These are phyloP conservation scores for Pogonocichla stellata DNA, from an alignment of 2,113 vertebrate genomes.

Conservation along the genomic window DNA sequence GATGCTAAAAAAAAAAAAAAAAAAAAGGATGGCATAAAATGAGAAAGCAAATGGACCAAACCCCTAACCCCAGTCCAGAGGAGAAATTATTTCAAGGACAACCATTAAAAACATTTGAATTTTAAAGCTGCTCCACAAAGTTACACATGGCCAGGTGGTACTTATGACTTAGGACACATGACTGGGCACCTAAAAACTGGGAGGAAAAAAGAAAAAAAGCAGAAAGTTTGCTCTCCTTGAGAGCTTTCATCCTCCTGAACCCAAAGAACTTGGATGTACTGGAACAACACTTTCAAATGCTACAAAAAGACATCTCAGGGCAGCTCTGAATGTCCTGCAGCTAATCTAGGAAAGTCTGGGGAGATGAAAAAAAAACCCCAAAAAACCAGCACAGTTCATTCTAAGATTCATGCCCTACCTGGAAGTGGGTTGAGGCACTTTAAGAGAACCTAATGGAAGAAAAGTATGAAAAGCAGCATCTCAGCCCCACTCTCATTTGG, in stretches of 20 bases:
- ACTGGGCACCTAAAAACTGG: not conserved
- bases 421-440: not conserved
- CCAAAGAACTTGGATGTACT: not conserved
- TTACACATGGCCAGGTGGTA: not conserved
- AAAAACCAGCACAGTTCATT: not conserved
- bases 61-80: not conserved
- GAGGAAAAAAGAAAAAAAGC: not conserved
- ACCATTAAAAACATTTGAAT: not conserved
- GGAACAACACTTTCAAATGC: not conserved
- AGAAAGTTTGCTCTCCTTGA: not conserved
- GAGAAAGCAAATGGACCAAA: not conserved
- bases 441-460: fast-evolving
- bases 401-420: not conserved
- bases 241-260: not conserved
- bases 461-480: not conserved
- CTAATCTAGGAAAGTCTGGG: not conserved
- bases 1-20: not conserved
- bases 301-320: not conserved
- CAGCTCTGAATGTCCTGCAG: not conserved
- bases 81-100: not conserved
- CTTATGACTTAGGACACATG: not conserved
- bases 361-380: not conserved
- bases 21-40: not conserved
- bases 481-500: not conserved
- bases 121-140: not conserved